Evolutionary conservation across 2,888 invertebrate species (phyloP), one percentile per base, ranked within the genome.

Genomic region (Clanis bilineata): DNA sequence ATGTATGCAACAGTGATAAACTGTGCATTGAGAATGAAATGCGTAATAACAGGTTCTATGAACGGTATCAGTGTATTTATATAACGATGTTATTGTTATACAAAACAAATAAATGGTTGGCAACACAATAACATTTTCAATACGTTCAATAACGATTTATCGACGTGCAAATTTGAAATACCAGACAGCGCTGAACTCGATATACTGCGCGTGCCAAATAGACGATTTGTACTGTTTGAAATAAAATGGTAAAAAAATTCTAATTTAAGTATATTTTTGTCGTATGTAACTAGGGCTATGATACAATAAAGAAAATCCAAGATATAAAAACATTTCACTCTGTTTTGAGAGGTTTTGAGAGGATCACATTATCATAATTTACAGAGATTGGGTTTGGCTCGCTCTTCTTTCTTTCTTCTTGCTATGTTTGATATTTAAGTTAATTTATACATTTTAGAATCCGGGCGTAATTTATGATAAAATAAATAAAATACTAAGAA

Each of bases 81-180:
- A 51, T 51, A 51, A 1, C 28, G 51, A 51, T 5, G 18, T 32
- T 9, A 9, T 10, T 44, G 28, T 15, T 15, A 32, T 51, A 51
- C 28, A 10, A 51, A 22, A 12, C 15, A 56, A 39, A 56, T n/a
- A 56, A 39, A 41, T 56, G 15, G 10, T 6, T 2, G 5, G 25
- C 25, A 56, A 41, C 23, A 56, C n/a, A 56, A 38, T 32, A 23
- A 36, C 44, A 57, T 36, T 36, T 70, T 64, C 63, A 72, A 70
- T 70, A 69, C 68, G 76, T 80, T 78, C 82, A 82, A 82, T 80
- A 80, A 77, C 72, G 73, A 85, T 86, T 85, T 84, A 85, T 82
- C 72, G 74, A 70, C 74, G 78, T 82, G 83, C 80, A 86, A 85
- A 86, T 86, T 82, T 71, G 71, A 72, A 74, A 70, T 72, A 69